These are phyloP conservation scores for Chionodraco myersi DNA, from an alignment of 2,113 vertebrate genomes.

Conservation along the genomic window DNA sequence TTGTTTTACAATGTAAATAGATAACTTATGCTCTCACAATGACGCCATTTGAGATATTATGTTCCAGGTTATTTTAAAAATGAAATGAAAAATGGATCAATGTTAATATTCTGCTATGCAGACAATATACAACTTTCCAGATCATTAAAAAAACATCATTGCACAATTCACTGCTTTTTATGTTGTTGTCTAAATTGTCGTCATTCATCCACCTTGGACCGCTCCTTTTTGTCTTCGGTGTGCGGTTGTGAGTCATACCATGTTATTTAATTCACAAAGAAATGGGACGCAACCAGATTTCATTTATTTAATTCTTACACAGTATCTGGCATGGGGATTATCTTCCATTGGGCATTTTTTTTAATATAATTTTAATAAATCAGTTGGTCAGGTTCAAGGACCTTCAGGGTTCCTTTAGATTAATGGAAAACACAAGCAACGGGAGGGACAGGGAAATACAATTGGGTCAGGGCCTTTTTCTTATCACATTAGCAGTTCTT, in stretches of 20 bases:
- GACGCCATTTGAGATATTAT: not conserved
- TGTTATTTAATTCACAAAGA: slow-evolving; percentile 3
- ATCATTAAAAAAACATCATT: slow-evolving; percentile 17
- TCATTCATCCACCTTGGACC: not conserved
- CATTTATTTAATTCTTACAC: not conserved
- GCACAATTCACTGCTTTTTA: not conserved
- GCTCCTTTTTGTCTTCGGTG: not conserved
- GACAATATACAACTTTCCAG: slow-evolving; percentile 7
- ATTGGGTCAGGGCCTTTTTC: not conserved
- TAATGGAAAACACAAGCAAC: not conserved
- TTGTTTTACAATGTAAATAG: slow-evolving; percentile 56
- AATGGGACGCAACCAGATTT: not conserved
- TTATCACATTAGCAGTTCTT: not conserved
- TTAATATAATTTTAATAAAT: not conserved
- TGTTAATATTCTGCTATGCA: slow-evolving; percentile 37
- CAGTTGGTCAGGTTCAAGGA: not conserved
- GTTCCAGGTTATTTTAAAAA: slow-evolving; percentile 26
- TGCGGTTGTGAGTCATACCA: not conserved
- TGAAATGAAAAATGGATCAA: not conserved
- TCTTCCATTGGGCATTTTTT: slow-evolving; percentile 1
- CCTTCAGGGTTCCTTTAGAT: not conserved
- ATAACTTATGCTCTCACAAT: slow-evolving; percentile 17
- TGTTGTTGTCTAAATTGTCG: not conserved
- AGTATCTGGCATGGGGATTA: not conserved
- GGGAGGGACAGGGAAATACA: not conserved